A percentile compares a stretch with the other conserved stretches of the same genome.
Evolutionary conservation across 2,797 vertebrate genomes (phyloP).

Genomic region (Sebastes minor): DNA sequence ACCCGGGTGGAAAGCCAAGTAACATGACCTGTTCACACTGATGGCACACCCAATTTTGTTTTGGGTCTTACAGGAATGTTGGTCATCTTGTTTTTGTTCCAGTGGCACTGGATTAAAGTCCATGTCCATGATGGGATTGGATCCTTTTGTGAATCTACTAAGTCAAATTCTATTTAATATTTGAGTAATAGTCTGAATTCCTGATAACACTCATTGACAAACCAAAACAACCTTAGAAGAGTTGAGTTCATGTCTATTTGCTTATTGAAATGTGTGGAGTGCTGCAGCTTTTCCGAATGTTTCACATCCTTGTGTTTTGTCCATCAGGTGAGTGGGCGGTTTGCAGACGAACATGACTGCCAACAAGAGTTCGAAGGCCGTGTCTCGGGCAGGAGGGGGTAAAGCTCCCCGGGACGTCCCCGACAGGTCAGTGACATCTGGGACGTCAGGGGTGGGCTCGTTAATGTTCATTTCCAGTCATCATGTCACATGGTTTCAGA

Average conservation of each 20-base stretch:
- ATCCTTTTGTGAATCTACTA: neutral
- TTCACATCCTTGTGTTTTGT: slow-evolving; percentile 54
- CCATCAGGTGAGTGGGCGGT: slow-evolving; percentile 82
- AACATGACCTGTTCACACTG: slow-evolving; percentile 19
- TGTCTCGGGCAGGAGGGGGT: slow-evolving; percentile 88
- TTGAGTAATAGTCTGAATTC: neutral
- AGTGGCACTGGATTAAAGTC: slow-evolving; percentile 8
- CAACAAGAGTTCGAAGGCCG: slow-evolving; percentile 95
- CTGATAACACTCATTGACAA: neutral
- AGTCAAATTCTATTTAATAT: neutral
- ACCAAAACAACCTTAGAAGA: neutral
- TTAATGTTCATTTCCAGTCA: slow-evolving; percentile 7
- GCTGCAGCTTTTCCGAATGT: neutral
- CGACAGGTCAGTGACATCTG: slow-evolving; percentile 88
- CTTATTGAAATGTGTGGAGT: neutral
- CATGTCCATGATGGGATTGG: slow-evolving; percentile 23
- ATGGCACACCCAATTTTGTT: neutral
- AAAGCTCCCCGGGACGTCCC: slow-evolving; percentile 88
- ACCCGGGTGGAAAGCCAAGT: neutral
- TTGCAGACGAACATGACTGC: slow-evolving; percentile 94
- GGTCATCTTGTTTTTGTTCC: slow-evolving; percentile 11
- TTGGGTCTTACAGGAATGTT: slow-evolving; percentile 27
- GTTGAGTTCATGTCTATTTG: neutral
- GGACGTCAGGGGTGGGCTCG: neutral
- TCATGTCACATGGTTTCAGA: slow-evolving; percentile 1